Percentiles rank a stretch among this genome's conserved stretches.
Conservation (phyloP, 2,113 vertebrate species). For the Psilopsiagon aurifrons region DNA sequence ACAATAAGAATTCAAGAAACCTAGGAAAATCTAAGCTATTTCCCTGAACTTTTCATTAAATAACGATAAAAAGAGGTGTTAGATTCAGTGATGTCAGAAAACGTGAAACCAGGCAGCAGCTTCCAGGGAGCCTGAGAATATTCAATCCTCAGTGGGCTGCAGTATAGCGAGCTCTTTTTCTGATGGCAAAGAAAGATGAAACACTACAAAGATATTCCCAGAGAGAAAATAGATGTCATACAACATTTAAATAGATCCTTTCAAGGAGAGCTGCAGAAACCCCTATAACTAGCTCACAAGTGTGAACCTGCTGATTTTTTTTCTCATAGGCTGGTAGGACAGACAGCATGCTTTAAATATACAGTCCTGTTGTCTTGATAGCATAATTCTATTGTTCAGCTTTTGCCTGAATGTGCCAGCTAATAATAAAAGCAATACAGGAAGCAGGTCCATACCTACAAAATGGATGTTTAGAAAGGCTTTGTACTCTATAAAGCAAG, state of each 20-base stretch:
- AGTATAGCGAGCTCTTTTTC: conserved; percentile 46
- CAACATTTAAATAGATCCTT: conserved; percentile 71
- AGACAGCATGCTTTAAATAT: conserved; percentile 52
- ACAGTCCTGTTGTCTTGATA: conserved; percentile 37
- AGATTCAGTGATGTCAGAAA: conserved; percentile 13
- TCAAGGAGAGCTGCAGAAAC: conserved; percentile 50
- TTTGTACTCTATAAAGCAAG: conserved; percentile 14
- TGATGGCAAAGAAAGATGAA: conserved; percentile 67
- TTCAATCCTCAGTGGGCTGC: conserved; percentile 25
- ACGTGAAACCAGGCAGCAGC: conserved; percentile 28
- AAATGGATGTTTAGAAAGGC: not conserved
- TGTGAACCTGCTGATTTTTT: not conserved
- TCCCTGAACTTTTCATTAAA: not conserved
- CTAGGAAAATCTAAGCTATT: not conserved
- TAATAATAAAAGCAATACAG: conserved; percentile 18
- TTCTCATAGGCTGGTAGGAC: not conserved
- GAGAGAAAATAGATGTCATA: conserved; percentile 65
- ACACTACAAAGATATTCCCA: conserved; percentile 36
- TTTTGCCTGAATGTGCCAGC: not conserved
- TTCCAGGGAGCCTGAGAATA: conserved; percentile 24
- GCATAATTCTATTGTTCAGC: conserved; percentile 54
- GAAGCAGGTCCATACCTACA: not conserved
- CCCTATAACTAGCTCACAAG: conserved; percentile 47
- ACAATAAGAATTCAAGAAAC: not conserved
- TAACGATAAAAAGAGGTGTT: not conserved